Percentiles rank a stretch among this genome's conserved stretches.
These are phyloP conservation scores for Neodiprion virginianus DNA, from an alignment of 1,140 invertebrate genomes.

Conservation along the genomic window DNA sequence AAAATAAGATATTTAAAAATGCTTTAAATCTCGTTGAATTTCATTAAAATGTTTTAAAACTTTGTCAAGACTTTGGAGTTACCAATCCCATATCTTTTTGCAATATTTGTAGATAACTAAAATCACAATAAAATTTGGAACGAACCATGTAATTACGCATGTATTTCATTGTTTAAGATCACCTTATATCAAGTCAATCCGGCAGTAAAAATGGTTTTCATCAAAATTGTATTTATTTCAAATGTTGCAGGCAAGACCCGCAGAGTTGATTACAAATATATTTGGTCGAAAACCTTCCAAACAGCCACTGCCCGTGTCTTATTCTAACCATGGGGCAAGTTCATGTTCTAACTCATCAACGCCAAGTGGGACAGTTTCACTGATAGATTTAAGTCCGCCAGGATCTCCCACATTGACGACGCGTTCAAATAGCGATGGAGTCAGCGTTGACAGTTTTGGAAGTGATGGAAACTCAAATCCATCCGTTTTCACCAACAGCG, in stretches of 20 bases:
- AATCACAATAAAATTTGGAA: too few relatives aligned
- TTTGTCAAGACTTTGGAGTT: too few relatives aligned
- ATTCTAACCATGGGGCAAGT: conserved; percentile 15
- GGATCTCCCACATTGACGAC: conserved; percentile 77
- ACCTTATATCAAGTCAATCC: conserved; percentile 17
- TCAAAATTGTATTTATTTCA: background rate
- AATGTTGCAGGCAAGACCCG: conserved; percentile 47
- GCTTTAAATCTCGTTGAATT: background rate
- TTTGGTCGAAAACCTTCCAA: conserved; percentile 41
- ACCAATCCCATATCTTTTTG: too few relatives aligned
- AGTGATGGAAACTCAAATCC: conserved; percentile 73
- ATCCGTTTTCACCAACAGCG: conserved; percentile 64
- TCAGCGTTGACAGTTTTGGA: conserved; percentile 77
- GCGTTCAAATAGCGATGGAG: conserved; percentile 74
- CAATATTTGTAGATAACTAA: too few relatives aligned
- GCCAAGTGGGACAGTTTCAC: conserved; percentile 33
- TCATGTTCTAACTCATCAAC: conserved; percentile 28
- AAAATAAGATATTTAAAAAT: background rate
- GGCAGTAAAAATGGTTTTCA: conserved; percentile 10
- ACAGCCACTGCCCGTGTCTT: conserved; percentile 8
- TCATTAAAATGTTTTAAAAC: too few relatives aligned
- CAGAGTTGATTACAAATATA: conserved; percentile 51
- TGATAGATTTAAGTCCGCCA: conserved; percentile 65
- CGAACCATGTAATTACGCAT: too few relatives aligned
- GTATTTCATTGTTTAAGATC: background rate